Evolutionary conservation across 2,888 invertebrate genomes (phyloP), one percentile per base, ranked within the genome.

Genomic region (Oscheius onirici): DNA sequence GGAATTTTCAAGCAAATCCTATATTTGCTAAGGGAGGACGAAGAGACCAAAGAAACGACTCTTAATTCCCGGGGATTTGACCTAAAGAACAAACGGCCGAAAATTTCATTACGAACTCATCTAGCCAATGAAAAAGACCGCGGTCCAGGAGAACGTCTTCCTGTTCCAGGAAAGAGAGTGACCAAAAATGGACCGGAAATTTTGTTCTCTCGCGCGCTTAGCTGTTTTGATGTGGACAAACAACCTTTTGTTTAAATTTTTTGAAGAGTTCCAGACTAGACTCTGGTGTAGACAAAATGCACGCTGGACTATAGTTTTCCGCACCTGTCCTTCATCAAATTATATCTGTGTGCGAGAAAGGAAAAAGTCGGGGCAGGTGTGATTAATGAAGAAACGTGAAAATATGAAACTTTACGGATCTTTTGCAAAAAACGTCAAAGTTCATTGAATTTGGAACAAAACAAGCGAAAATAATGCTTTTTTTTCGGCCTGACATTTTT

Each of bases 181-280:
- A 46, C 46, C 8, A 46, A 5, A 46, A 17, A 46, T 46, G 46
- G 20, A 46, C 58, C 58, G 58, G 41, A 58, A 58, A 58, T 58
- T 58, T n/a, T 41, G 58, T 58, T 58, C 6, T 22, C 11, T 6
- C n/a, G n/a, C n/a, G 34, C 34, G 34, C 34, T 6, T 8, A 40
- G 58, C 20, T 58, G 41, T 58, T 40, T 58, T 58, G 58, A 43
- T 58, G 43, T 24, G 13, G 6, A 55, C 24, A 55, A 55, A 55
- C 28, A 55, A n/a, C 55, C n/a, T n/a, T n/a, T n/a, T n/a, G n/a
- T n/a, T n/a, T n/a, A n/a, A n/a, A n/a, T n/a, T n/a, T n/a, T n/a
- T n/a, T n/a, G n/a, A n/a, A n/a, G 34, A 34, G 3, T 34, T 34
- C 3, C 8, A 34, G 34, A 8, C 34, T 34, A 34, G 34, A 34